Evolutionary conservation across 2,113 vertebrate genomes (phyloP), one percentile per base, ranked within the genome.

Genomic region (Dromas ardeola): DNA sequence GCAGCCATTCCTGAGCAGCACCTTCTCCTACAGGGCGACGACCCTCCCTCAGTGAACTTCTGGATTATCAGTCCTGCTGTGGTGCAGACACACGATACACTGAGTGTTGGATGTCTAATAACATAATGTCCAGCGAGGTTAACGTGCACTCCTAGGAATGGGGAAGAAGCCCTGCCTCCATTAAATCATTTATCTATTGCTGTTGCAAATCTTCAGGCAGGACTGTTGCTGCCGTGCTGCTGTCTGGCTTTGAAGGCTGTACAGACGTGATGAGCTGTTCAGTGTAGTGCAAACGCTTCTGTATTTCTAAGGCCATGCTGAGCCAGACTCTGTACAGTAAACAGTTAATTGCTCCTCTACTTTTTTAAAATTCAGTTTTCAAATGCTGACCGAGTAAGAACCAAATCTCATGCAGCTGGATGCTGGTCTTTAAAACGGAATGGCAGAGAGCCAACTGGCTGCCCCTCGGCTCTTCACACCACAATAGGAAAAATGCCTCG

Each of bases 331-430:
- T 13, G 65, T 21, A 43, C 38, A 55, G 40, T 36, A 30, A 96
- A 88, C 25, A 53, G 97, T 96, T 92, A 90, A 96, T 71, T 2
- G 7, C 58, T 56, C 17, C 43, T 63, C 72, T 69, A 0, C 3
- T 40, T 9, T 36, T 43, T 50, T 34, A 10, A 56, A 85, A 72
- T 61, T 14, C 20, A 25, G 56, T 52, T 91, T 83, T 77, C 61
- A 65, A 88, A 53, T 90, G 91, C 91, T 96, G 95, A 89, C 80
- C 88, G 59, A 55, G 78, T 71, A 38, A 71, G 69, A 94, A 76
- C 45, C 79, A 84, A 96, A 88, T 79, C 30, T 29, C 77, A 21
- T 20, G 86, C 88, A 94, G 94, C 89, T 81, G 61, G 52, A 38
- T 72, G 59, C 59, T 20, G 81, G 59, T 63, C 63, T 77, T 73